Conservation (phyloP, 2,888 invertebrate genomes). For the Acrobasis consociella region DNA sequence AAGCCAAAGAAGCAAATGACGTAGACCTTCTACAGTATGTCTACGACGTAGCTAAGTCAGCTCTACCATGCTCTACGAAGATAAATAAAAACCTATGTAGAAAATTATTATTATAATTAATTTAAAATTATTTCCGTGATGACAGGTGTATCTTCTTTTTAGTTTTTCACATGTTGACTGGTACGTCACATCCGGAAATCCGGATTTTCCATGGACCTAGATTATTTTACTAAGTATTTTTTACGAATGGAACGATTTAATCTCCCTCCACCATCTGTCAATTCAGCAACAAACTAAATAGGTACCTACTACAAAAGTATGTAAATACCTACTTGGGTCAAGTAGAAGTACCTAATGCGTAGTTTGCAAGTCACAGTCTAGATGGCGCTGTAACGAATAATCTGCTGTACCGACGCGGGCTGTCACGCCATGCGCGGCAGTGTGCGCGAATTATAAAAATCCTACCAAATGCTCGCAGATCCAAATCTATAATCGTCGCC, state of each 20-base stretch:
- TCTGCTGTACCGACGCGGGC: constrained; percentile 56
- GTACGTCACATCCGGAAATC: too few species aligned
- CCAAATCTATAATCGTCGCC: constrained; percentile 77
- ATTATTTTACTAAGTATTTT: too few species aligned
- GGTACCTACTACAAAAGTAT: neutral
- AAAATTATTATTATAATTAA: too few species aligned
- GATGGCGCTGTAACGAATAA: constrained; percentile 45
- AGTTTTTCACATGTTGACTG: too few species aligned
- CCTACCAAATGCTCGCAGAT: constrained; percentile 69
- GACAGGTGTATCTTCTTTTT: too few species aligned
- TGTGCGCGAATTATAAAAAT: constrained; percentile 80
- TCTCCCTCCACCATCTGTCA: neutral
- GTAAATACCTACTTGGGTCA: neutral
- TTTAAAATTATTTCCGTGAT: too few species aligned
- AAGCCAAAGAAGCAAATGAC: neutral
- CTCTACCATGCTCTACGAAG: neutral
- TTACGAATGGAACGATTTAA: neutral
- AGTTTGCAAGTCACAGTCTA: constrained; percentile 22
- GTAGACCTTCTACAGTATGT: neutral
- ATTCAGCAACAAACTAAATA: neutral
- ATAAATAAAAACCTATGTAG: neutral
- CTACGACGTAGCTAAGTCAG: neutral
- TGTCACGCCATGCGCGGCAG: constrained; percentile 74
- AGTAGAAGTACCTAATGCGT: neutral
- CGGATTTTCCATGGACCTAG: too few species aligned